These are phyloP conservation scores for Macrosteles quadrilineatus DNA, from an alignment of 1,140 invertebrate species.

Conservation along the genomic window DNA sequence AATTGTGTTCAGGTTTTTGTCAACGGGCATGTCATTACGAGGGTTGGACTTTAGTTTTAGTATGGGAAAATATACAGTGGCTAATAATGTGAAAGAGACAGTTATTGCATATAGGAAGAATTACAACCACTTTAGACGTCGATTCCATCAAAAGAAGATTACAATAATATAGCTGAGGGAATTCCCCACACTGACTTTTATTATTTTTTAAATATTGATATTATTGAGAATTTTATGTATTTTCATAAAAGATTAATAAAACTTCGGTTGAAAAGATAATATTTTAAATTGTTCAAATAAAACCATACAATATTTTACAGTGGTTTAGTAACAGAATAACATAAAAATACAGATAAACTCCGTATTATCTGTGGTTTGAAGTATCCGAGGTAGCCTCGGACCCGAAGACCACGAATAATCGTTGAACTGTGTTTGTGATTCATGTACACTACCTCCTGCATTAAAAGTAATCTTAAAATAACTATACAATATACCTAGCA, in stretches of 20 bases:
- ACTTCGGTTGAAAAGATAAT: no score
- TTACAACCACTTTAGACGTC: conserved; percentile 39
- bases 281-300: no score
- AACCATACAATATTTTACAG: neutral
- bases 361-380: neutral
- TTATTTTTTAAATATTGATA: no score
- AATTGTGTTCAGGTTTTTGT: neutral
- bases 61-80: conserved; percentile 9
- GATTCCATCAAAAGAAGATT: conserved; percentile 37
- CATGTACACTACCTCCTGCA: neutral
- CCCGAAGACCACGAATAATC: no score
- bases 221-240: no score
- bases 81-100: conserved; percentile 4
- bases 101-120: conserved; percentile 6
- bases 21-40: neutral
- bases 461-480: neutral
- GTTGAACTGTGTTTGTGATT: neutral
- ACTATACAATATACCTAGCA: neutral
- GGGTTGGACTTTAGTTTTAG: neutral
- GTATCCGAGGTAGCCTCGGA: neutral
- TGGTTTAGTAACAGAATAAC: neutral
- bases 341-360: no score
- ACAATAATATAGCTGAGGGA: conserved; percentile 39
- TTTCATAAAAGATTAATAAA: no score
- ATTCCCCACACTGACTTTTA: conserved; percentile 49